A percentile compares a stretch with the other conserved stretches of the same genome.
phyloP scores from a whole-genome alignment of 2,888 invertebrate species.

The Ophioninae sp. region DNA sequence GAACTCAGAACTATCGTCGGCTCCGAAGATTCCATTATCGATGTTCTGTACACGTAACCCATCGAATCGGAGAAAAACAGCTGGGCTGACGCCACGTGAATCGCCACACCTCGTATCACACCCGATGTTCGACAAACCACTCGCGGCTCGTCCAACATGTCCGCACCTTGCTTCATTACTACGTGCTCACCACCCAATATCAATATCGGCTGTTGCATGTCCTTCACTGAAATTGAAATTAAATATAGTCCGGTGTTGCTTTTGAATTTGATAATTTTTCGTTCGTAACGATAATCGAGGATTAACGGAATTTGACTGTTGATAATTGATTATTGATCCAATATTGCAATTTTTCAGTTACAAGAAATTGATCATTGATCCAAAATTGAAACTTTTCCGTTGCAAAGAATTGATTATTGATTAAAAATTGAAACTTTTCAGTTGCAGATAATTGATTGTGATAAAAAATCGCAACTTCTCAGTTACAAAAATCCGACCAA shows the following conservation, averaged over 20 bases:
- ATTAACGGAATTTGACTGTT: no score
- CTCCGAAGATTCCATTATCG: slow-evolving; percentile 73
- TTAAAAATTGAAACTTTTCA: no score
- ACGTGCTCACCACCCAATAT: slow-evolving; percentile 87
- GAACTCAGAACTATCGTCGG: slow-evolving; percentile 83
- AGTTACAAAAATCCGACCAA: no score
- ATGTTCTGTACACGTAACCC: slow-evolving; percentile 84
- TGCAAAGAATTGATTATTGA: no score
- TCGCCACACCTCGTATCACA: slow-evolving; percentile 86
- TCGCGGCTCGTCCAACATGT: slow-evolving; percentile 86
- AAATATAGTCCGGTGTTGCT: background rate
- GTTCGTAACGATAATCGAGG: background rate
- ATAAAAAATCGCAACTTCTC: no score
- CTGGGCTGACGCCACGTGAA: slow-evolving; percentile 88
- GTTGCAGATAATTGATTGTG: no score
- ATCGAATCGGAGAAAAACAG: slow-evolving; percentile 90
- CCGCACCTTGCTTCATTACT: slow-evolving; percentile 86
- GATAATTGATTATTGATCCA: no score
- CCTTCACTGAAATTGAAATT: slow-evolving; percentile 82
- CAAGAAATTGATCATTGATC: no score
- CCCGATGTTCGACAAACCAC: slow-evolving; percentile 85
- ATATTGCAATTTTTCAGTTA: no score
- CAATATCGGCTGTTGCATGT: slow-evolving; percentile 86
- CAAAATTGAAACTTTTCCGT: no score
- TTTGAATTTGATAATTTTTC: background rate